Percentiles rank a stretch among this genome's conserved stretches.
Evolutionary conservation across 2,888 invertebrate species (phyloP).

Genomic region (Oligia latruncula): DNA sequence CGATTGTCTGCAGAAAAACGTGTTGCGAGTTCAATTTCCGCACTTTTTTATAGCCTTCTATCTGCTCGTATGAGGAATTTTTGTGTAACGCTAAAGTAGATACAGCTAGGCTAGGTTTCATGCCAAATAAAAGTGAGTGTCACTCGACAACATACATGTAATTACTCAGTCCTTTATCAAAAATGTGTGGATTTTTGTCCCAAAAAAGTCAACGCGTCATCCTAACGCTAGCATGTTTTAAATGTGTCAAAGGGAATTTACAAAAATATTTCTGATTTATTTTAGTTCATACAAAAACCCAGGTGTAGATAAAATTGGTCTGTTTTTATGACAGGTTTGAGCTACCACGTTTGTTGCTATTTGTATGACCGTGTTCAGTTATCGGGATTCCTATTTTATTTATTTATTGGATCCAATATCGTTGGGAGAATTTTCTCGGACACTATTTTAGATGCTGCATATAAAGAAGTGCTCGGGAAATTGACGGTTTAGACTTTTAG

Average conservation of each 20-base stretch:
- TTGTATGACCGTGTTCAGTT: not conserved
- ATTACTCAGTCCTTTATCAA: not conserved
- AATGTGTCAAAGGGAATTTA: not conserved
- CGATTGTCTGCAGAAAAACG: no score
- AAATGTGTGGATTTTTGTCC: not conserved
- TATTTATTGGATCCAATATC: slow-evolving; percentile 12
- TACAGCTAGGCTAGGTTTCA: not conserved
- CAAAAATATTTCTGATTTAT: not conserved
- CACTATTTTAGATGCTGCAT: not conserved
- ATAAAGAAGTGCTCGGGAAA: not conserved
- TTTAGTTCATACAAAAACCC: not conserved
- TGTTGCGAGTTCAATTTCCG: no score
- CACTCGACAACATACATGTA: no score
- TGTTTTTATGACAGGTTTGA: slow-evolving; percentile 5
- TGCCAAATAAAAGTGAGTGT: not conserved
- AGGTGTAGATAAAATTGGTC: slow-evolving; percentile 17
- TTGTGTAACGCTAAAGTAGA: not conserved
- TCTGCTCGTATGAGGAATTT: not conserved
- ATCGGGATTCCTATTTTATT: not conserved
- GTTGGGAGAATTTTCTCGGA: not conserved
- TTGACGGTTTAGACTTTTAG: not conserved
- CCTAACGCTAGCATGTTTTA: slow-evolving; percentile 11
- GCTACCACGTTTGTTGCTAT: not conserved
- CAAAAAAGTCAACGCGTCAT: not conserved
- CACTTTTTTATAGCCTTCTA: no score